Conservation (phyloP, 2,113 vertebrate species). For the Bostrychus sinensis region DNA sequence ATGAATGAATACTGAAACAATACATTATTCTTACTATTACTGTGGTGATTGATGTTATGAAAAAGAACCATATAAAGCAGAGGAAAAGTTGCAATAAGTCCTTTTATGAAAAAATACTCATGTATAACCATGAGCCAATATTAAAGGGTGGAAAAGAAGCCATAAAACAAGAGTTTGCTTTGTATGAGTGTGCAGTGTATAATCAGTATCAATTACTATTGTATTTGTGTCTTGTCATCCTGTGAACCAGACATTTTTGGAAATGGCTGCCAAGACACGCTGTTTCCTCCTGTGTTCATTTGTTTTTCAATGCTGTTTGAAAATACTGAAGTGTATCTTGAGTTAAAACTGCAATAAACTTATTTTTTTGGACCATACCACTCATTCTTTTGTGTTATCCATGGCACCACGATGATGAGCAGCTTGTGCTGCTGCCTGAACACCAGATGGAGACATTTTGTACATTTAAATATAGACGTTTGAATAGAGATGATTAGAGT, state of each 20-base stretch:
- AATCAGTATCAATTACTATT: conserved; percentile 42
- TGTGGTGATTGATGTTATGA: conserved; percentile 39
- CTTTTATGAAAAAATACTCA: conserved; percentile 40
- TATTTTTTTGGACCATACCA: conserved; percentile 68
- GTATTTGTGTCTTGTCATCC: conserved; percentile 45
- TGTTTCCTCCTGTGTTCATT: conserved; percentile 26
- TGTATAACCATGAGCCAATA: conserved; percentile 28
- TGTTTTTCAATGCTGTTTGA: conserved; percentile 44
- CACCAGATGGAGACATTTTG: conserved; percentile 73
- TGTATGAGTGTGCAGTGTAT: conserved; percentile 53
- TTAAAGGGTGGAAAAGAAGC: conserved; percentile 56
- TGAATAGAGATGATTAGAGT: not conserved
- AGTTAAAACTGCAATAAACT: conserved; percentile 77
- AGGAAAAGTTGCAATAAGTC: conserved; percentile 61
- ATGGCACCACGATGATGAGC: not conserved
- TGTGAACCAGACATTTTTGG: conserved; percentile 35
- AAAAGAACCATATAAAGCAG: conserved; percentile 25
- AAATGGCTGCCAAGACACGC: conserved; percentile 42
- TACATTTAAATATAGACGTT: not conserved
- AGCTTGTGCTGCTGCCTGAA: conserved; percentile 8
- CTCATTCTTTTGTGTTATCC: not conserved
- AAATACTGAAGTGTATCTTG: conserved; percentile 46
- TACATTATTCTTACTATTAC: conserved; percentile 4
- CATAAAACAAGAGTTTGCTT: conserved; percentile 60
- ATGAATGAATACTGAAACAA: conserved; percentile 16